These are phyloP conservation scores for Syngnathus floridae DNA, from an alignment of 2,113 vertebrate genomes.

Conservation along the genomic window DNA sequence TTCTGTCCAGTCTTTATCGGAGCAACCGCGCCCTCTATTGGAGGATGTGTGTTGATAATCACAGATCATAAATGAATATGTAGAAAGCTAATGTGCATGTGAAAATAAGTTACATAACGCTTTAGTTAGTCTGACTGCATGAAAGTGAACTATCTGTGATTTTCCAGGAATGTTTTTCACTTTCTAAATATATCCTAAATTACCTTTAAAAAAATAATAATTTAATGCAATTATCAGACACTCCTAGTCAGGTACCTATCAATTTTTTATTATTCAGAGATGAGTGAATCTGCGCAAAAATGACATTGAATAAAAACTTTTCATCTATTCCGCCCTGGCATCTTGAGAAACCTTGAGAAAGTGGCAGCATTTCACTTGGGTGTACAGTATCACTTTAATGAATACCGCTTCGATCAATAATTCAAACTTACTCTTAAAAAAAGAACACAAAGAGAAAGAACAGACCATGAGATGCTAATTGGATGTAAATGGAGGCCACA, in stretches of 20 bases:
- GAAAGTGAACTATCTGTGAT: not conserved
- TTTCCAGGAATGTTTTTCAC: not conserved
- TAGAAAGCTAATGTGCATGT: not conserved
- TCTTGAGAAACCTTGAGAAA: constrained; percentile 34
- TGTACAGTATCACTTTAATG: constrained; percentile 57
- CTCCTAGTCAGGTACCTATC: not conserved
- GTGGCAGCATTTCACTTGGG: constrained; percentile 24
- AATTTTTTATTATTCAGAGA: not conserved
- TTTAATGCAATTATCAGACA: not conserved
- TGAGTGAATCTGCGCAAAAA: not conserved
- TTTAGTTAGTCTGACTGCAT: not conserved
- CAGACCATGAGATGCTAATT: constrained; percentile 34
- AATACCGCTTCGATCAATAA: constrained; percentile 59
- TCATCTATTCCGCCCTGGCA: not conserved
- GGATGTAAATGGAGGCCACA: constrained; percentile 13
- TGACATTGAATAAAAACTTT: not conserved
- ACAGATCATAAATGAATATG: not conserved
- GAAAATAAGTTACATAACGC: not conserved
- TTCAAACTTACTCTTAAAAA: constrained; percentile 51
- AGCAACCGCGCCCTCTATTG: constrained; percentile 49
- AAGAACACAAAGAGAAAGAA: constrained; percentile 34
- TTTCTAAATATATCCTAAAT: not conserved
- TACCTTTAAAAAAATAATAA: too few species aligned
- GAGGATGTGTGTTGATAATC: constrained; percentile 12
- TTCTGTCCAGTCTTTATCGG: constrained; percentile 14